Conservation (phyloP, 2,797 vertebrate genomes). For the Cossypha caffra region DNA sequence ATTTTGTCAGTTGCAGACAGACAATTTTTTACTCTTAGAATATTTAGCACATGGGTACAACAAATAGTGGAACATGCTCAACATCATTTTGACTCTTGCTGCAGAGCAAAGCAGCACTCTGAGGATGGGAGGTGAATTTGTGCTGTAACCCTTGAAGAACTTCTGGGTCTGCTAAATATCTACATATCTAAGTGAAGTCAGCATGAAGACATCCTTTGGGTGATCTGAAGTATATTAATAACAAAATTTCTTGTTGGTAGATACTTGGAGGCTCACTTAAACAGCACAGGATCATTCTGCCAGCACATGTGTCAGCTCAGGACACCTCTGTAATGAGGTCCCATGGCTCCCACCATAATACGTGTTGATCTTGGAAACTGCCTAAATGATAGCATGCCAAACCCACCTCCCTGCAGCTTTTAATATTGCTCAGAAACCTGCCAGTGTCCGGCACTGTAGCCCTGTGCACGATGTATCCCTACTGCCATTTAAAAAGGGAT, state of each 20-base stretch:
- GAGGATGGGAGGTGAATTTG: background rate
- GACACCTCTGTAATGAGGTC: background rate
- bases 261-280: background rate
- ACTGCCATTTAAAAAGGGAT: background rate
- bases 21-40: background rate
- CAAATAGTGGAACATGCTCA: background rate
- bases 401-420: background rate
- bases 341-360: background rate
- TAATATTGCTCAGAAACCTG: background rate
- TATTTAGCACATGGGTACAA: background rate
- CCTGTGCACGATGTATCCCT: background rate
- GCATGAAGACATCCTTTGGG: background rate
- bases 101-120: background rate
- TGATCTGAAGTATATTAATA: background rate
- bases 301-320: background rate
- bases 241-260: background rate
- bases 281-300: background rate
- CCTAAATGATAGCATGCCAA: background rate
- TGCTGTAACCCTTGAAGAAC: background rate
- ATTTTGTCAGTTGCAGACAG: background rate
- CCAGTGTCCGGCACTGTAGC: background rate
- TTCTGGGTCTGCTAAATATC: background rate
- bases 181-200: background rate
- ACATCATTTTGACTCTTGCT: background rate
- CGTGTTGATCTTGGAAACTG: background rate